Base-by-base conservation (phyloP, 2,888 invertebrate genomes). In the Fragum fragum region DNA sequence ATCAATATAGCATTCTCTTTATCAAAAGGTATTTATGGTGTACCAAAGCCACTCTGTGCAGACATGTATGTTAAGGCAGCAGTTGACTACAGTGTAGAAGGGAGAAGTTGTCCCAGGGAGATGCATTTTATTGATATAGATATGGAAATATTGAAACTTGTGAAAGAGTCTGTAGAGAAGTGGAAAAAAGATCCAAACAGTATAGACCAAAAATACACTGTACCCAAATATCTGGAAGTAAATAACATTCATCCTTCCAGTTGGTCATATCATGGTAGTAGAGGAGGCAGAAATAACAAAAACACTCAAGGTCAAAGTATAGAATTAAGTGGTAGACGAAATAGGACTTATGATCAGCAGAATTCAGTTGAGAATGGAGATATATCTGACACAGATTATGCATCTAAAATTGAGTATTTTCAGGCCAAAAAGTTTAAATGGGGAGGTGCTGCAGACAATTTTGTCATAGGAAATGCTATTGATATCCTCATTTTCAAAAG, bases 41-140 rank as follows among this genome's bases (percentile, higher is more conserved):
- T 87, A 16, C 87, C 87, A 32, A 83, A 87, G 39, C 71, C 71
- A 26, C 55, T 84, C 18, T 85, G 85, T 81, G 80, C 87, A 16
- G 84, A 85, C 32, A 86, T 86, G 82, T 87, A 84, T 36, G 57
- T 86, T 0, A 59, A 72, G 29, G 85, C 85, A 6, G 79, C 73
- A 11, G 66, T 52, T 11, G 71, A 80, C 18, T 87, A 69, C 53
- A 78, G 73, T 52, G 47, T 76, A 57, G 53, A 29, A 28, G 18
- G 59, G 14, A 42, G 5, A 39, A 42, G 1, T 14, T 66, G 21
- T 16, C 78, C 75, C 1, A 63, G 53, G 21, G 87, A 83, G 28
- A 42, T 87, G 14, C 87, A 87, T 70, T 80, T 87, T 52, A 72
- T 87, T 28, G 87, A 87, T 72, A 63, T 83, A 6, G 84, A 87